Base-by-base conservation (phyloP, 2,113 vertebrate species). In the Bufo bufo region DNA sequence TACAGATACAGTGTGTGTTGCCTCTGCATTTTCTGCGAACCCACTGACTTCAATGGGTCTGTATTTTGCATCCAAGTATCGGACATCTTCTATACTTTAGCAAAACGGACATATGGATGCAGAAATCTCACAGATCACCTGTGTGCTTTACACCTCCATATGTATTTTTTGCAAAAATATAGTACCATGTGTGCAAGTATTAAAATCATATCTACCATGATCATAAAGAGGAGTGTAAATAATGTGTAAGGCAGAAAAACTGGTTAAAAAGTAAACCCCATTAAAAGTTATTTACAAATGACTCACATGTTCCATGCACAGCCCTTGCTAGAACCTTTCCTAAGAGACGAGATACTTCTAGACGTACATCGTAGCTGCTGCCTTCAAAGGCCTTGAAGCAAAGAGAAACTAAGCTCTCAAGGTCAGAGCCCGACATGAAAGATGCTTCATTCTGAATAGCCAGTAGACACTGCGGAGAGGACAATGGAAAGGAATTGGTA, bases 331-430 rank as follows among this genome's bases (percentile, higher is more conserved):
- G 92, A 87, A 99, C 89, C 0, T 94, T 96, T n/a, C 98, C 98
- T 89, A 99, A 90, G 75, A 99, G 95, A 77, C 94, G 95, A 89
- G 98, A 95, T n/a, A 99, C 95, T 0, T 93, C 93, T 89, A 97
- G 94, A 63, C 96, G 92, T 20, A 98, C 98, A 83, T 96, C 95
- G 17, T 97, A 96, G 94, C 93, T 97, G 82, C 97, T 99, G 77
- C 97, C 97, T 92, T 99, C 97, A 84, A 98, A 97, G 43, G 98
- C 96, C 82, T 97, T 96, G 94, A 98, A 99, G 93, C 98, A 99
- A 9, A 98, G 90, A 2, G 97, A 96, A 86, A 96, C 94, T 89
- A 98, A 93, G 81, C 97, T 98, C 90, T 99, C 97, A 89, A 99
- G 85, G 89, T 99, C 98, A 66, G 96, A 95, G 91, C 90, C 97